phyloP scores from a whole-genome alignment of 2,113 vertebrate species.

The Sapayoa aenigma region DNA sequence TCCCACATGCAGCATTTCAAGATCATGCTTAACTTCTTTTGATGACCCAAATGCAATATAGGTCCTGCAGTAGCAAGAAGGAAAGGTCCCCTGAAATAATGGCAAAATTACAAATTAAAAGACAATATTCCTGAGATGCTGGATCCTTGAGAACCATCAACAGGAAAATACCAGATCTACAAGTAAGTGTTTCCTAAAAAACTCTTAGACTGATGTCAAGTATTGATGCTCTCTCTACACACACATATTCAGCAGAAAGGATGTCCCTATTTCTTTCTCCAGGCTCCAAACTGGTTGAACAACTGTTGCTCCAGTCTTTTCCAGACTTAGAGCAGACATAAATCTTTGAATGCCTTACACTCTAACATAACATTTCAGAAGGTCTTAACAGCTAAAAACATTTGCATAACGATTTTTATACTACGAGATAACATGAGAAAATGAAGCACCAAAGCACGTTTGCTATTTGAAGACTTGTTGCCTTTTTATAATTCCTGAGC shows the following conservation, averaged over 20 bases:
- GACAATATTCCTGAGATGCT: not conserved
- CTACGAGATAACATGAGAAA: conserved; percentile 24
- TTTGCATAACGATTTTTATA: conserved; percentile 39
- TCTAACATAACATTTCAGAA: conserved; percentile 19
- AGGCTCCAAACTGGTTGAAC: not conserved
- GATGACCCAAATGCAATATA: not conserved
- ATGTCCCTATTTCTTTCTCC: not conserved
- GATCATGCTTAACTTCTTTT: not conserved
- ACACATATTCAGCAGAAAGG: not conserved
- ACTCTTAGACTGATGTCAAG: not conserved
- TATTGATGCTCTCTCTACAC: not conserved
- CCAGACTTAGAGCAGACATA: conserved; percentile 23
- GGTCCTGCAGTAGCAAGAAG: not conserved
- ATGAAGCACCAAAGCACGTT: not conserved
- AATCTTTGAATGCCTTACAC: not conserved
- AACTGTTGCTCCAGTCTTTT: not conserved
- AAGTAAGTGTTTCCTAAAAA: not conserved
- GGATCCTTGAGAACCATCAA: not conserved
- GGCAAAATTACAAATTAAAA: not conserved
- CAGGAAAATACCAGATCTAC: not conserved
- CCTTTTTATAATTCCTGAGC: conserved; percentile 2
- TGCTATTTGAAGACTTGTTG: not conserved
- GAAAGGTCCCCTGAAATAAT: not conserved
- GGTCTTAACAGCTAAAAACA: not conserved
- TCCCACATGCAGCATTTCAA: not conserved